Percentiles rank a stretch among this genome's conserved stretches.
phyloP scores from a whole-genome alignment of 2,888 invertebrate genomes.

The Bellardia pandia region DNA sequence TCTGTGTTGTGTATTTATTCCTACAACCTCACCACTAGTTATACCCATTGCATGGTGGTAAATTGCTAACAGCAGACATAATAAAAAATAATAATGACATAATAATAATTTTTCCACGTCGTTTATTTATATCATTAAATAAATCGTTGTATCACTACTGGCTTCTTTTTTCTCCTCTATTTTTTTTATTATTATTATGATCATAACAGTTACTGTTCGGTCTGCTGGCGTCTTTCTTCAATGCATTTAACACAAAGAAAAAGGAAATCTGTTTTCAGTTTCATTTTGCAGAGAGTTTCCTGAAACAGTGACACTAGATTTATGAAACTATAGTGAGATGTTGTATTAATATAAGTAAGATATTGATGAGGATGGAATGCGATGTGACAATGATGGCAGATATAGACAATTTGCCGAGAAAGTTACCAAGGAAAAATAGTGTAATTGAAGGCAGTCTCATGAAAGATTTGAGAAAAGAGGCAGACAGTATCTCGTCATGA shows the following conservation, averaged over 20 bases:
- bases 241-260: neutral
- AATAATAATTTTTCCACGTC: constrained; percentile 81
- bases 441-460: too few relatives aligned
- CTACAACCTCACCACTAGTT: neutral
- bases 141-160: constrained; percentile 74
- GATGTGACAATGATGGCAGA: too few relatives aligned
- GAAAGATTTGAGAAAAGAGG: too few relatives aligned
- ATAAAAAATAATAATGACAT: constrained; percentile 76
- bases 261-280: constrained; percentile 41
- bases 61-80: constrained; percentile 75
- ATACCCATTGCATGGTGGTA: constrained; percentile 4
- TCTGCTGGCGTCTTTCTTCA: neutral
- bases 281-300: constrained; percentile 21
- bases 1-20: neutral
- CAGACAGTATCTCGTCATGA: too few relatives aligned
- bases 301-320: constrained; percentile 26
- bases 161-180: neutral
- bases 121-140: constrained; percentile 76
- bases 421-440: too few relatives aligned
- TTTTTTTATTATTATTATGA: neutral
- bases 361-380: too few relatives aligned
- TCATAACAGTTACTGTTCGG: neutral
- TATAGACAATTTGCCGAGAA: too few relatives aligned
- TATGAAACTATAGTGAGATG: constrained; percentile 22
- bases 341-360: neutral